Evolutionary conservation across 2,888 invertebrate genomes (phyloP).

Genomic region (Pecten maximus): DNA sequence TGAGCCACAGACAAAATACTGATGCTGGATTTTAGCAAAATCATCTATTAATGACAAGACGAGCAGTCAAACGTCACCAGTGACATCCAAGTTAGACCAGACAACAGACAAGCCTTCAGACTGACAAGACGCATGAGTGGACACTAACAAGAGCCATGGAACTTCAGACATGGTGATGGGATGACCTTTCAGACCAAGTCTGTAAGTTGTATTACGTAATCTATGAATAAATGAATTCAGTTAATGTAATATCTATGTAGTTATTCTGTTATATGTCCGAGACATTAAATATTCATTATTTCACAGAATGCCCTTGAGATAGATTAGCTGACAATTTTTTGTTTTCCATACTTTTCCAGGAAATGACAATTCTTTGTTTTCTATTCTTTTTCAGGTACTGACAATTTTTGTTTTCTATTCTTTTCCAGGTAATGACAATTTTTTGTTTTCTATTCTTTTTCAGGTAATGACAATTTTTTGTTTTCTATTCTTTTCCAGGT

Average conservation of each 20-base stretch:
- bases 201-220: neutral
- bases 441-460: no score
- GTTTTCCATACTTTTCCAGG: no score
- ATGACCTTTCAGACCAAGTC: neutral
- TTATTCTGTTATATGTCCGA: neutral
- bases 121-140: neutral
- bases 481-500: no score
- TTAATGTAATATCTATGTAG: neutral
- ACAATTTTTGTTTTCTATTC: no score
- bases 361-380: no score
- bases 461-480: neutral
- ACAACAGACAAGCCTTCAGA: neutral
- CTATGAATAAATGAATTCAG: conserved; percentile 21
- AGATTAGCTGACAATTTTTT: neutral
- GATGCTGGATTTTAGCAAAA: neutral
- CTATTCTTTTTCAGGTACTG: no score
- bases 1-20: no score
- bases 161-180: neutral
- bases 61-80: neutral
- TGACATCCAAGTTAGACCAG: neutral
- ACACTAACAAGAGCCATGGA: neutral
- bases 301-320: conserved; percentile 23
- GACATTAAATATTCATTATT: neutral
- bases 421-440: no score
- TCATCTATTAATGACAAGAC: neutral